Evolutionary conservation across 2,888 invertebrate species (phyloP), one percentile per base, ranked within the genome.

Genomic region (Cryptus viduatorius): DNA sequence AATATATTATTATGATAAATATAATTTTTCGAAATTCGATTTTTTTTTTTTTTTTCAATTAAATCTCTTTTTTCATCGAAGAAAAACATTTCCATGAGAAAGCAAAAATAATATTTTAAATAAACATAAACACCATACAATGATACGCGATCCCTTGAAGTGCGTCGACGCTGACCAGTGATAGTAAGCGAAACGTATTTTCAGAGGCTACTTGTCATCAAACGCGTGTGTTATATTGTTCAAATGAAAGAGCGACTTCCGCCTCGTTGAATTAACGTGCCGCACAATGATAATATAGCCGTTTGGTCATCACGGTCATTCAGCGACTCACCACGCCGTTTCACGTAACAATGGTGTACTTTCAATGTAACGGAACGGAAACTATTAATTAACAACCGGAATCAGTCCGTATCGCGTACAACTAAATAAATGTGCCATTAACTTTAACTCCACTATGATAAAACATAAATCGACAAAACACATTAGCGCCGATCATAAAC

Each of bases 211-310:
- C 8, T 12, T 12, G 78, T 59, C 48, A 69, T 71, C 29, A 79
- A 71, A 65, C 53, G 53, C 69, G 71, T 64, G 65, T 44, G 37
- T 82, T 83, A 73, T 79, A 86, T 83, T 83, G 85, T 83, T 72
- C 46, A 69, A 86, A 79, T 79, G 81, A 85, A 82, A 83, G 79
- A 76, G 82, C 78, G 61, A 83, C 86, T 85, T 86, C 86, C 85
- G 79, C 72, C 81, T 76, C 72, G 80, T 86, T 83, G 79, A 86
- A 86, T 85, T 85, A 82, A 76, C 75, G 82, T 69, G 61, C 19
- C 71, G 84, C 79, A 82, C 84, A 82, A 84, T 84, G 71, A 82
- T 84, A 37, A 37, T 82, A 72, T 75, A 72, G 67, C 29, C 31
- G 73, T 84, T 84, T 82, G 56, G 75, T 79, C 84, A 79, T 84